phyloP scores from a whole-genome alignment of 2,888 invertebrate species.

The Yponomeuta cagnagella region DNA sequence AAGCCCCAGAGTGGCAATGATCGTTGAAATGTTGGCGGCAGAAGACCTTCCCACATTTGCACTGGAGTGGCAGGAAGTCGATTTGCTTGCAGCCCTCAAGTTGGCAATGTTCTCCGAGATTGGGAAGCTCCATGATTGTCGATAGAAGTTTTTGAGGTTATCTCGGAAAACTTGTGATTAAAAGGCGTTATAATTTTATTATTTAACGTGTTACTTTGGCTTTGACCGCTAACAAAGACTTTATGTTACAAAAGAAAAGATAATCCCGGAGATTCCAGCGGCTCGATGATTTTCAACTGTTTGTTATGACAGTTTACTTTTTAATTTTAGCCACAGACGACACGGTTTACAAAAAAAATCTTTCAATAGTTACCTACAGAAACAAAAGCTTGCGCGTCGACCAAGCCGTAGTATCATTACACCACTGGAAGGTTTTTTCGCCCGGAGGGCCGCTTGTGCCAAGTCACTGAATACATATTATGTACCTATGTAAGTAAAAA shows the following conservation, averaged over 20 bases:
- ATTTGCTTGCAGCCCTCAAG: conserved; percentile 77
- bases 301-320: not conserved
- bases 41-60: conserved; percentile 78
- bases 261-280: too few species aligned
- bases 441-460: too few species aligned
- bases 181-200: not conserved
- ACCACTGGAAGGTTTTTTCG: too few species aligned
- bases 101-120: conserved; percentile 80
- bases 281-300: not conserved
- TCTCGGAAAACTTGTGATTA: not conserved
- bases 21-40: conserved; percentile 81
- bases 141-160: not conserved
- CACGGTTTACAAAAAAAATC: too few species aligned
- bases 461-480: too few species aligned
- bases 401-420: too few species aligned
- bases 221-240: too few species aligned
- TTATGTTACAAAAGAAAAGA: too few species aligned
- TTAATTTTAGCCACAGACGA: not conserved
- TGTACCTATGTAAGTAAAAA: too few species aligned
- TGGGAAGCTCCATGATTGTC: conserved; percentile 81
- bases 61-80: conserved; percentile 83
- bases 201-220: not conserved
- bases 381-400: too few species aligned
- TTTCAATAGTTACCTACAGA: too few species aligned
- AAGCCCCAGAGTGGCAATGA: conserved; percentile 72